Evolutionary conservation across 2,113 vertebrate genomes (phyloP).

Genomic region (Ceyx melanurus): DNA sequence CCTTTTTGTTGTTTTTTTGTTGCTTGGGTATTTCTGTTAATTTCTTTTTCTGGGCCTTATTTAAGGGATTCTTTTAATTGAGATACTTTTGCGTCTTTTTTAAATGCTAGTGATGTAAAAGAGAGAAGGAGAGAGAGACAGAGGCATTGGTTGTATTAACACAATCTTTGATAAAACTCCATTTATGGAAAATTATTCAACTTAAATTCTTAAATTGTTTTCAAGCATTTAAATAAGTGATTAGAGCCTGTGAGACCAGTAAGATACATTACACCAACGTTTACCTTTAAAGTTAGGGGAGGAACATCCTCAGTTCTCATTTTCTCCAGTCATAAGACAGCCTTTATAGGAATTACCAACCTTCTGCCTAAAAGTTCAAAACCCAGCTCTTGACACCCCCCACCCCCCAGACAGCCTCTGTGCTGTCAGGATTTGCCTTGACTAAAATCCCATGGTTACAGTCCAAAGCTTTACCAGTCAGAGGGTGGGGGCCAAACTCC

Average conservation of each 20-base stretch:
- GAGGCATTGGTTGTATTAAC: neutral
- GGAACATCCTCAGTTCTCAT: neutral
- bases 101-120: neutral
- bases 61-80: neutral
- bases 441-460: neutral
- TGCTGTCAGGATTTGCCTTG: neutral
- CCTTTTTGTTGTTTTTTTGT: neutral
- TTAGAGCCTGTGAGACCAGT: neutral
- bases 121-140: neutral
- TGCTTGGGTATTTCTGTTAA: neutral
- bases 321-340: neutral
- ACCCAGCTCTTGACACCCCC: neutral
- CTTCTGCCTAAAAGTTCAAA: neutral
- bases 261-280: neutral
- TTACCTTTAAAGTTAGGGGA: neutral
- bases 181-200: neutral
- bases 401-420: neutral
- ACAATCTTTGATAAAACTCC: neutral
- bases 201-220: neutral
- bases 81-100: neutral
- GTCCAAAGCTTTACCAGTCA: neutral
- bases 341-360: neutral
- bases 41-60: neutral
- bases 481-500: neutral
- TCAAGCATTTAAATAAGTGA: neutral